Conservation (phyloP, 2,113 vertebrate species). For the Isurus oxyrinchus region DNA sequence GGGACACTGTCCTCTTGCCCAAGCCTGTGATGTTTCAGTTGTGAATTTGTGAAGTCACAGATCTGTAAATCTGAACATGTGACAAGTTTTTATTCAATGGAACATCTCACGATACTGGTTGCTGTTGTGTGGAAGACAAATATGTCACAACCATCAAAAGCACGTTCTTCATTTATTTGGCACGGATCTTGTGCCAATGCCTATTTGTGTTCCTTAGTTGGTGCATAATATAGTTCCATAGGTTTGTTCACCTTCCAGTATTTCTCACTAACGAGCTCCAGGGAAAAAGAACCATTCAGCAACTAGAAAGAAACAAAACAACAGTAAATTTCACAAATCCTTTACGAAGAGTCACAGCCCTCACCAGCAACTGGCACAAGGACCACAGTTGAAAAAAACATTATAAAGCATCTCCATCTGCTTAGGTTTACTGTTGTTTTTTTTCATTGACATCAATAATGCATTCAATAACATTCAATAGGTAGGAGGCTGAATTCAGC, state of each 20-base stretch:
- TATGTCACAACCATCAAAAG: not conserved
- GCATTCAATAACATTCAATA: not conserved
- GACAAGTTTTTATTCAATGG: not conserved
- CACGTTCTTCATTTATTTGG: not conserved
- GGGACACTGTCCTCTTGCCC: conserved; percentile 12
- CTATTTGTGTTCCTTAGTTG: conserved; percentile 98
- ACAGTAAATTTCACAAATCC: not conserved
- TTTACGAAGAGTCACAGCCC: not conserved
- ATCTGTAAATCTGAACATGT: conserved; percentile 11
- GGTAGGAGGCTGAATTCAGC: not conserved
- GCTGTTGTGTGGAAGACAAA: conserved; percentile 23
- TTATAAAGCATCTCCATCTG: not conserved
- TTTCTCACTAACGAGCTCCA: conserved; percentile 98
- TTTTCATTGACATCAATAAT: not conserved
- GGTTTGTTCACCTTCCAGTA: conserved; percentile 99
- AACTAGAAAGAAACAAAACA: conserved; percentile 60
- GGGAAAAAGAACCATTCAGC: conserved; percentile 91
- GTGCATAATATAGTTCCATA: conserved; percentile 98
- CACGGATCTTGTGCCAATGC: conserved; percentile 36
- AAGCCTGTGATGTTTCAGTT: not conserved
- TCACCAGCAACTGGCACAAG: not conserved
- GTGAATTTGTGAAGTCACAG: not conserved
- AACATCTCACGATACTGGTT: conserved; percentile 22
- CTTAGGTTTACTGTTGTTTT: not conserved
- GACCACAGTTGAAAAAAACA: not conserved